Evolutionary conservation across 2,797 vertebrate genomes (phyloP).

Genomic region (Chloroceryle amazona): DNA sequence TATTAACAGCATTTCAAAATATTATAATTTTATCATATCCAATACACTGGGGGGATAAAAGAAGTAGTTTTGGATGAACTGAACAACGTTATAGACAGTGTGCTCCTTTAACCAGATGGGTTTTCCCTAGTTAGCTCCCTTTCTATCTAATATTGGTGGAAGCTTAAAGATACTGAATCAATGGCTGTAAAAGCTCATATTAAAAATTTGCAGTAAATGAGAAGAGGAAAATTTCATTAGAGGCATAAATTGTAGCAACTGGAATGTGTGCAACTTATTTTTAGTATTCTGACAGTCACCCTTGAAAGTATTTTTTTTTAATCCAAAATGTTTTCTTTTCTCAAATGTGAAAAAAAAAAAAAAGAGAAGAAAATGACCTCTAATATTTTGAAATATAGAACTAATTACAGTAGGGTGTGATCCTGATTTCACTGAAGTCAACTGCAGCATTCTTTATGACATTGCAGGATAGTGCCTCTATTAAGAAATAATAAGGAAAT

Average conservation of each 20-base stretch:
- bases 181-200: constrained; percentile 60
- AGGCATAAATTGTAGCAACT: constrained; percentile 52
- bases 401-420: constrained; percentile 54
- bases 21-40: constrained; percentile 16
- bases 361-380: constrained; percentile 27
- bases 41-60: not conserved
- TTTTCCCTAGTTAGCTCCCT: constrained; percentile 55
- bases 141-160: constrained; percentile 19
- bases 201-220: constrained; percentile 65
- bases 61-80: constrained; percentile 26
- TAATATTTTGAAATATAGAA: constrained; percentile 69
- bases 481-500: constrained; percentile 78
- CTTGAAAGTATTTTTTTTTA: not conserved
- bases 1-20: constrained; percentile 58
- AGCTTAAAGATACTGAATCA: constrained; percentile 68
- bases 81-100: constrained; percentile 50
- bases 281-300: constrained; percentile 12
- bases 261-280: constrained; percentile 33
- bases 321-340: constrained; percentile 25
- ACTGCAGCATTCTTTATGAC: constrained; percentile 7
- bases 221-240: constrained; percentile 56
- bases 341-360: not conserved
- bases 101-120: constrained; percentile 40
- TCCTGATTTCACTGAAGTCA: constrained; percentile 46
- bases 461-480: constrained; percentile 40